Evolutionary conservation across 2,888 invertebrate genomes (phyloP), one percentile per base, ranked within the genome.

Genomic region (Petrolisthes manimaculis): DNA sequence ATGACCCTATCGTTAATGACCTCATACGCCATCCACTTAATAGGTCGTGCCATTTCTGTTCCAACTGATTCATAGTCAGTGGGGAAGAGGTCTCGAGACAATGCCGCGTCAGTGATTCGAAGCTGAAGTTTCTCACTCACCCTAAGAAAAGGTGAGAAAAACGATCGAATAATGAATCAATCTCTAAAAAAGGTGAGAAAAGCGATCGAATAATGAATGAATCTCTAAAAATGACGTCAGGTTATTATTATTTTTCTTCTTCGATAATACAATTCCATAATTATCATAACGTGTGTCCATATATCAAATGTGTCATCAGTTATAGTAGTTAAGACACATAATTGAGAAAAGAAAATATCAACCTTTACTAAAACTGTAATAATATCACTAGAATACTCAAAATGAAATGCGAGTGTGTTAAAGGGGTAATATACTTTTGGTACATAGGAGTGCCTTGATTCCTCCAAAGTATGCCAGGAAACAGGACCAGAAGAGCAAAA

Each of bases 11-110:
- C 89, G n/a, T 83, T 89, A 24, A 90, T 87, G 53, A 87, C 87
- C 51, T 90, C 90, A 55, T 89, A 88, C 4, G 90, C 84, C 90
- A 90, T 87, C 90, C 90, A 90, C 77, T 89, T 89, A 67, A 90
- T 87, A 14, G 90, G 90, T 71, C 87, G 77, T 53, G 84, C 81
- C 21, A 71, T 14, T 81, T 86, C 86, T 4, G 69, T 79, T n/a
- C 69, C 83, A n/a, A 86, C 83, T 3, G 79, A 53, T 74, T 89
- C 89, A 55, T 89, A 90, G 77, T 90, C 90, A 3, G 71, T 75
- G 37, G 90, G 88, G 86, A 90, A 90, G 61, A 90, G 89, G 61
- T 90, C 90, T 8, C 86, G 37, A 3, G 89, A 78, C 51, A 90
- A 80, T 9, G 90, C 89, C 4, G 89, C 90, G 77, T 90, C 90